Evolutionary conservation across 2,888 invertebrate species (phyloP), one percentile per base, ranked within the genome.

Genomic region (Plagodis dolabraria): DNA sequence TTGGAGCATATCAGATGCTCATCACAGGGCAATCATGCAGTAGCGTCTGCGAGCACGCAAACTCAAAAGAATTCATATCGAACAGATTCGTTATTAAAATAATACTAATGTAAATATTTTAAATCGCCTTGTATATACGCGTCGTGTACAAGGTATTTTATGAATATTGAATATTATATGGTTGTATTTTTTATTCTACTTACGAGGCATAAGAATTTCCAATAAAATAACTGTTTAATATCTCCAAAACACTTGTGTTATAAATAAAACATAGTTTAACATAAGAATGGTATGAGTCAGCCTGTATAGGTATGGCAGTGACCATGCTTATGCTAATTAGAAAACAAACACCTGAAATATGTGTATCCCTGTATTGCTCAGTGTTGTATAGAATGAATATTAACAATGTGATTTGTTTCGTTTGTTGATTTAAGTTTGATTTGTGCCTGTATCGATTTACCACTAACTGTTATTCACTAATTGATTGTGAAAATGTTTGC

Each of bases 231-330:
- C 73, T 76, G 72, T 74, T 57, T 57, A 38, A 42, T 53, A 72
- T 72, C 68, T 70, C 33, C 43, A 56, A 63, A 65, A 47, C 8
- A 10, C 40, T 40, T 40, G 40, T 53, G 57, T 63, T 67, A 60
- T 68, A 68, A 69, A 70, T 67, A 69, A 76, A 72, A 72, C 75
- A 70, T 74, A 74, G 74, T 68, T 72, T 85, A 75, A 68, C 81
- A 83, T 84, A 71, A 80, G 74, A 77, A 82, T 78, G 72, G 74
- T 74, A 73, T 69, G 68, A 69, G 71, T 74, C 64, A 71, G 68
- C 79, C 79, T 80, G 80, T 72, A 44, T 10, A 45, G 49, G 57
- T 67, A 69, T 69, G 66, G 47, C 62, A 71, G 60, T 69, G 76
- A 66, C 67, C 64, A 55, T 61, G 58, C 57, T 71, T 74, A 68